Evolutionary conservation across 1,140 invertebrate species (phyloP), one percentile per base, ranked within the genome.

Genomic region (Drosophila oshimai): DNA sequence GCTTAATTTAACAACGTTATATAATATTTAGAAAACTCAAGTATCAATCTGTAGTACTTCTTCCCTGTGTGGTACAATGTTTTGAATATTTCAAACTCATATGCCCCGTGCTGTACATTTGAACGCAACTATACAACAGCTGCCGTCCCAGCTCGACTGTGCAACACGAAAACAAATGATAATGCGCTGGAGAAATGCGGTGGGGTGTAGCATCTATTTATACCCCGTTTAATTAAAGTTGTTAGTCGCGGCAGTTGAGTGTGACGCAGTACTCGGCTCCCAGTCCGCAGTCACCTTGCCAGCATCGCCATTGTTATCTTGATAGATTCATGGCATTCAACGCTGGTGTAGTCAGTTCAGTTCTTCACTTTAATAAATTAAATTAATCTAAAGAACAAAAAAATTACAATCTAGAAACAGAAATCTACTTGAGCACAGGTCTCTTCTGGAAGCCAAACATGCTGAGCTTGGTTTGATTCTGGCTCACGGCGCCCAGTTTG

Each of bases 391-490:
- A 15, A 13, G 12, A 54, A 42, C 34, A 33, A 62, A 34, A 58
- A 50, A 12, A 9, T 31, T 54, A 36, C 24, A 33, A 3, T 24
- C 18, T 33, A 18, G 9, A 33, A 49, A 34, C 37, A 33, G 15
- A 10, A 20, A 37, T 28, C 57, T 50, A 86, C 31, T 90, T 89
- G 17, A 90, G 79, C n/a, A 65, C 67, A 3, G 89, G 77, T 34
- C 74, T 42, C 44, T 86, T 88, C 39, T 90, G 78, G 51, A 90
- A 90, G 4, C 89, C 89, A 65, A 90, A 90, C 89, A 89, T 90
- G 54, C 89, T 90, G 0, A 90, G 71, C 41, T 80, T 87, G 0
- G 76, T 61, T 65, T 90, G 89, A 70, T 60, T 87, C 1, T 64
- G 39, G 6, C 34, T 31, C 26, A 47, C 44, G 22, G 44, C 7